phyloP scores from a whole-genome alignment of 1,140 invertebrate species.

The Paracyclopina nana region DNA sequence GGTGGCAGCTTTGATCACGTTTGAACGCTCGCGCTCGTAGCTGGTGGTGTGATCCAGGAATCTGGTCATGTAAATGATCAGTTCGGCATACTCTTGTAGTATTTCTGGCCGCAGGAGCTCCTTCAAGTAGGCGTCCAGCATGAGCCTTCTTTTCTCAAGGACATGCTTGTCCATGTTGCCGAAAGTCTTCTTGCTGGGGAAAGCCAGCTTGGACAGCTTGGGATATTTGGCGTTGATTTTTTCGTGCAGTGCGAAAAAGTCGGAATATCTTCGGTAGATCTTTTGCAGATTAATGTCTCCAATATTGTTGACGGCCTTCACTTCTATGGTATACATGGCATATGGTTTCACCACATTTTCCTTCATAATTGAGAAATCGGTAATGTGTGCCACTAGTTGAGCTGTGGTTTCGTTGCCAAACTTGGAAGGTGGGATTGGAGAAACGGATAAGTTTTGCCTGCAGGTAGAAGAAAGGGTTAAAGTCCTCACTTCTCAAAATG shows the following conservation, averaged over 20 bases:
- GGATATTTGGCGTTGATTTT: slow-evolving; percentile 34
- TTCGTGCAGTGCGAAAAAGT: slow-evolving; percentile 13
- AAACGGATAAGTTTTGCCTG: too few relatives aligned
- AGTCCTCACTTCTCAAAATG: too few relatives aligned
- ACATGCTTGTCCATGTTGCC: slow-evolving; percentile 75
- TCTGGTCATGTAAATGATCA: slow-evolving; percentile 44
- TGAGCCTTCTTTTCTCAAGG: slow-evolving; percentile 60
- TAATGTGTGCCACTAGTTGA: too few relatives aligned
- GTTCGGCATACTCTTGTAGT: slow-evolving; percentile 38
- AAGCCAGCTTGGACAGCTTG: slow-evolving; percentile 50
- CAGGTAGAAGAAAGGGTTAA: too few relatives aligned
- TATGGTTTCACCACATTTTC: too few relatives aligned
- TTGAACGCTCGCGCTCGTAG: slow-evolving; percentile 35
- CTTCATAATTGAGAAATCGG: too few relatives aligned
- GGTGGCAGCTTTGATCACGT: slow-evolving; percentile 17
- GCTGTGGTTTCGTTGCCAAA: too few relatives aligned
- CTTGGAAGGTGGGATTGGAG: too few relatives aligned
- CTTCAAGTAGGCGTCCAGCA: slow-evolving; percentile 61
- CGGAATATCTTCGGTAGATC: slow-evolving; percentile 5
- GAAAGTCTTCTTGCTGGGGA: slow-evolving; percentile 81
- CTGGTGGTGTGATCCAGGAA: slow-evolving; percentile 57
- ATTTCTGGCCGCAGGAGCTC: slow-evolving; percentile 40
- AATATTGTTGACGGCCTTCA: neutral
- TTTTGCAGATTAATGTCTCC: neutral
- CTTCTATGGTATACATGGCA: slow-evolving; percentile 2